Evolutionary conservation across 2,888 invertebrate genomes (phyloP).

Genomic region (Drosophila borborema): DNA sequence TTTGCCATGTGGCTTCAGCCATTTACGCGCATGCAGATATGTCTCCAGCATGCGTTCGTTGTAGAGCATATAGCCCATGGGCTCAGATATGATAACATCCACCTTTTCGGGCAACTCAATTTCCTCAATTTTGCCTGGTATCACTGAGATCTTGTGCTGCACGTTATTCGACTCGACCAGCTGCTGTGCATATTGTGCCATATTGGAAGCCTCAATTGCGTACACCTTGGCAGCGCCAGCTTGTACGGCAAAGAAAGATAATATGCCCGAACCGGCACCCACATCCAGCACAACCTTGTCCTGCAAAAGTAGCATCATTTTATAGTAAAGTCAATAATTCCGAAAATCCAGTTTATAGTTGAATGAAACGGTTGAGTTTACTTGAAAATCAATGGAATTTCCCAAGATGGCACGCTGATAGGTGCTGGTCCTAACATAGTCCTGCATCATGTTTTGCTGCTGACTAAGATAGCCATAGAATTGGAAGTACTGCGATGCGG

Average conservation of each 20-base stretch:
- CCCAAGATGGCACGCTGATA: slow-evolving; percentile 98
- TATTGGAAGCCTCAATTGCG: slow-evolving; percentile 99
- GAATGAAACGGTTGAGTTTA: slow-evolving; percentile 28
- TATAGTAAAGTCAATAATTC: background rate
- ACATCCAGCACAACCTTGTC: slow-evolving; percentile 98
- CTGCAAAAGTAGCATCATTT: slow-evolving; percentile 86
- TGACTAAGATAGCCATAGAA: slow-evolving; percentile 99
- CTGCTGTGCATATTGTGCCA: slow-evolving; percentile 98
- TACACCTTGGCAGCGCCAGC: slow-evolving; percentile 98
- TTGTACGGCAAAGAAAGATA: slow-evolving; percentile 99
- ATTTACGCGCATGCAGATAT: slow-evolving; percentile 99
- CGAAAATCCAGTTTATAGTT: background rate
- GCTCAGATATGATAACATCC: slow-evolving; percentile 99
- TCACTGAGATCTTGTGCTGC: slow-evolving; percentile 94
- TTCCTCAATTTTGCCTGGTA: slow-evolving; percentile 99
- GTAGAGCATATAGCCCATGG: slow-evolving; percentile 99
- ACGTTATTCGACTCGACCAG: slow-evolving; percentile 96
- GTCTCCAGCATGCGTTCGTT: slow-evolving; percentile 99
- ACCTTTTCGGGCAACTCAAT: slow-evolving; percentile 97
- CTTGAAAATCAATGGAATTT: slow-evolving; percentile 95
- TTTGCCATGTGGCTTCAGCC: slow-evolving; percentile 95
- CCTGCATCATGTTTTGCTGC: slow-evolving; percentile 99
- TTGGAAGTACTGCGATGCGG: slow-evolving; percentile 99
- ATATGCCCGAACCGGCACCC: slow-evolving; percentile 98
- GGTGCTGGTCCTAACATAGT: slow-evolving; percentile 98